These are phyloP conservation scores for Charadrius vociferus DNA, from an alignment of 2,113 vertebrate species.

Conservation along the genomic window DNA sequence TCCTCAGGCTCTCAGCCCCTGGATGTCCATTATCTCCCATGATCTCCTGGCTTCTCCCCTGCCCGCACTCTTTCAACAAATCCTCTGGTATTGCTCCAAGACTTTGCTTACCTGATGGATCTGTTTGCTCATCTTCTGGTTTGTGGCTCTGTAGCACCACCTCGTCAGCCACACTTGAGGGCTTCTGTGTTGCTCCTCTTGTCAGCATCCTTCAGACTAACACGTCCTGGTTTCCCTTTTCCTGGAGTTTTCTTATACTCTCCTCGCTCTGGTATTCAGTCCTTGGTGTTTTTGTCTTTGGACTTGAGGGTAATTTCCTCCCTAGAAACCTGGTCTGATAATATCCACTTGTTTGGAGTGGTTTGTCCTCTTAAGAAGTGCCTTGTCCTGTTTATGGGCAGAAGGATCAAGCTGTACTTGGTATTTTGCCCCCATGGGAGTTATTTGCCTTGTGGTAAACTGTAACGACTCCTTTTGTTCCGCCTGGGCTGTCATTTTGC, in stretches of 20 bases:
- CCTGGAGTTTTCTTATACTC: neutral
- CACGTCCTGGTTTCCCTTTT: neutral
- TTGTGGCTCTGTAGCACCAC: neutral
- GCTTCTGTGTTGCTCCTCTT: neutral
- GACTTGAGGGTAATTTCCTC: neutral
- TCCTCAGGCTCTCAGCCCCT: neutral
- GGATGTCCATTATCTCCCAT: rapidly evolving
- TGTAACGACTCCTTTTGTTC: neutral
- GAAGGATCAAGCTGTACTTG: neutral
- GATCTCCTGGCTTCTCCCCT: too few species aligned
- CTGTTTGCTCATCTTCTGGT: neutral
- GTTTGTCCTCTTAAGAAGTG: neutral
- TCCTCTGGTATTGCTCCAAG: too few species aligned
- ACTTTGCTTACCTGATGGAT: rapidly evolving
- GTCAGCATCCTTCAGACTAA: neutral
- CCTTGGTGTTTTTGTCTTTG: neutral
- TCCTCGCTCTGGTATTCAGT: neutral
- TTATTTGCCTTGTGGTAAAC: neutral
- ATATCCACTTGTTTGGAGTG: neutral
- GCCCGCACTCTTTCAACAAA: neutral
- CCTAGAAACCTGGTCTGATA: neutral
- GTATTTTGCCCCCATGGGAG: neutral
- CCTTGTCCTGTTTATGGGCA: neutral
- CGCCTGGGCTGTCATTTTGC: neutral
- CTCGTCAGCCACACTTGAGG: too few species aligned